phyloP scores from a whole-genome alignment of 2,888 invertebrate genomes.

The Stenoptilia bipunctidactyla region DNA sequence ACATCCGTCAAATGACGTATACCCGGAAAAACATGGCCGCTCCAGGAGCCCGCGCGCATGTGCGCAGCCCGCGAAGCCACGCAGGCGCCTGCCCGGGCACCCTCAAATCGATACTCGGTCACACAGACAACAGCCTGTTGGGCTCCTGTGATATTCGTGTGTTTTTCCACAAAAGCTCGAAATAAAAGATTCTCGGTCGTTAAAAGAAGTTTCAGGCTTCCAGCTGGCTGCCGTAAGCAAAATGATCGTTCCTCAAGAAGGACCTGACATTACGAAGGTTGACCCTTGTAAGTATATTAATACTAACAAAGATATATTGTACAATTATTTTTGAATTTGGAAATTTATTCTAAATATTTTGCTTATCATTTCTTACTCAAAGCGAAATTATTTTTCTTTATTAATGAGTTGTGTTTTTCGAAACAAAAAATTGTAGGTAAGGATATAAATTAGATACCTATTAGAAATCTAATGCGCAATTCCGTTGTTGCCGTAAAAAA shows the following conservation, averaged over 20 bases:
- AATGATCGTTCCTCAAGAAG: conserved; percentile 67
- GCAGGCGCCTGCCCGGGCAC: conserved; percentile 39
- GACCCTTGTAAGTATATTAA: conserved; percentile 48
- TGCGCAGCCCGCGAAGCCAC: conserved; percentile 9
- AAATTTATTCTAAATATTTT: too few species aligned
- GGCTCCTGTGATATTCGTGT: conserved; percentile 36
- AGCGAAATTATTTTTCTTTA: too few species aligned
- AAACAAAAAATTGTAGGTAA: too few species aligned
- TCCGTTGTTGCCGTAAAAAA: too few species aligned
- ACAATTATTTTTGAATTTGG: too few species aligned
- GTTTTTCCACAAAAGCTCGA: conserved; percentile 23
- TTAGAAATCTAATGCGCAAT: too few species aligned
- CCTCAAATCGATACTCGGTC: conserved; percentile 54
- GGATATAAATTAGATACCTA: too few species aligned
- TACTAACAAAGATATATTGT: too few species aligned
- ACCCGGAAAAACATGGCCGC: conserved; percentile 35
- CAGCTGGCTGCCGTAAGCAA: conserved; percentile 45
- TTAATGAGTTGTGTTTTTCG: too few species aligned
- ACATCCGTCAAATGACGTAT: conserved; percentile 56
- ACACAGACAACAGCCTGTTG: conserved; percentile 59
- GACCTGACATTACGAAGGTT: conserved; percentile 71
- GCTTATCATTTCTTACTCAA: too few species aligned
- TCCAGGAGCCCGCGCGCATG: conserved; percentile 21
- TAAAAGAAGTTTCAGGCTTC: conserved; percentile 12
- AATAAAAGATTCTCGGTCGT: conserved; percentile 27